Percentiles rank a stretch among this genome's conserved stretches.
Conservation (phyloP, 2,113 vertebrate genomes). For the Glaucidium brasilianum region DNA sequence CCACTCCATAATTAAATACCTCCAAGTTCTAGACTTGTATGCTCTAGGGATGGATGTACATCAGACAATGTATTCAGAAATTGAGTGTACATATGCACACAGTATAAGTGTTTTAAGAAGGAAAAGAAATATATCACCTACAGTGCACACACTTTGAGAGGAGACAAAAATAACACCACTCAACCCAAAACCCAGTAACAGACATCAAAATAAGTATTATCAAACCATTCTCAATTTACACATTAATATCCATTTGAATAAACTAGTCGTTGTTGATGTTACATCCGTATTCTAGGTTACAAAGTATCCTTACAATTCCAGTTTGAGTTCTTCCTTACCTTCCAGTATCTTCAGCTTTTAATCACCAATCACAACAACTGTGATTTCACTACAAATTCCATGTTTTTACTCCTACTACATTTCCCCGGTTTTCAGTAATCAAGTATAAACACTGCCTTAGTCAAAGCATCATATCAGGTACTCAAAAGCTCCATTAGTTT, state of each 20-base stretch:
- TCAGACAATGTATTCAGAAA: neutral
- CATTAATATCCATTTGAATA: neutral
- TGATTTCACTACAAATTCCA: neutral
- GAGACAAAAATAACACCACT: neutral
- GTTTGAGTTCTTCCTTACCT: neutral
- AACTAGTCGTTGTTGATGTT: neutral
- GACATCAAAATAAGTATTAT: neutral
- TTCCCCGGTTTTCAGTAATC: neutral
- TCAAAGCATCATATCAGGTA: neutral
- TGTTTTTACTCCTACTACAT: neutral
- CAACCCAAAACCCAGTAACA: accelerated
- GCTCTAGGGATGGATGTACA: neutral
- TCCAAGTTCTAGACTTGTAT: neutral
- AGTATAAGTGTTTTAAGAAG: neutral
- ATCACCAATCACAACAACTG: neutral
- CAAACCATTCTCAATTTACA: neutral
- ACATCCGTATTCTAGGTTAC: neutral
- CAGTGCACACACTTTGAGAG: neutral
- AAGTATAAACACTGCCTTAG: neutral
- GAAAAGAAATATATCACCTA: neutral
- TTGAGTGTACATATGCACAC: accelerated
- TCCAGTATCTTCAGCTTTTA: neutral
- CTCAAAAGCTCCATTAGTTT: neutral
- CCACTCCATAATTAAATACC: neutral
- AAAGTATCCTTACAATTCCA: neutral